phyloP scores from a whole-genome alignment of 2,797 vertebrate genomes.

The Sternarchorhynchus goeldii region DNA sequence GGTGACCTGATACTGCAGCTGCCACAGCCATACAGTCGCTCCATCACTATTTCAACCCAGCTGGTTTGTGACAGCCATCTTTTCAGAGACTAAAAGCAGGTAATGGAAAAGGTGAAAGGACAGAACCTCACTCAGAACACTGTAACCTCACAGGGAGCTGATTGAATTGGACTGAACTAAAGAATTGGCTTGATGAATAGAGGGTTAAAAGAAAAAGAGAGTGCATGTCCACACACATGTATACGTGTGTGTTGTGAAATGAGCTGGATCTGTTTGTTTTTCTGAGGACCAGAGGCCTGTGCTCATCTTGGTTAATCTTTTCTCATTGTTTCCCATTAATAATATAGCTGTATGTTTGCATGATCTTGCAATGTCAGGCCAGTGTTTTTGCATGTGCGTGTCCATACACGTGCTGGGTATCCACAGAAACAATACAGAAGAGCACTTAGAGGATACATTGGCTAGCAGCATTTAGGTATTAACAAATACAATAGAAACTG shows the following conservation, averaged over 20 bases:
- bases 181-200: conserved; percentile 5
- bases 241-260: background rate
- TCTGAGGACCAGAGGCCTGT: background rate
- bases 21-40: background rate
- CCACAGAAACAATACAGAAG: too few species aligned
- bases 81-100: background rate
- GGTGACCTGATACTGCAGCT: background rate
- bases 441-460: too few species aligned
- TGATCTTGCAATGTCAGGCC: background rate
- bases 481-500: conserved; percentile 21
- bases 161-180: background rate
- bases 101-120: background rate
- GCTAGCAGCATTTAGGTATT: background rate
- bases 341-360: background rate
- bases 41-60: conserved; percentile 2
- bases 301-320: conserved; percentile 1
- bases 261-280: conserved; percentile 4
- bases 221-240: too few species aligned
- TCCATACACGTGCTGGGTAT: background rate
- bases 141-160: background rate
- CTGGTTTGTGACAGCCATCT: background rate
- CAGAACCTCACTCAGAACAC: background rate
- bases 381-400: background rate
- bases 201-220: background rate
- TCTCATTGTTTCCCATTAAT: background rate